Evolutionary conservation across 37 sponge, comb jelly and placozoan species (phyloP).

Genomic region (Halichondria panicea): DNA sequence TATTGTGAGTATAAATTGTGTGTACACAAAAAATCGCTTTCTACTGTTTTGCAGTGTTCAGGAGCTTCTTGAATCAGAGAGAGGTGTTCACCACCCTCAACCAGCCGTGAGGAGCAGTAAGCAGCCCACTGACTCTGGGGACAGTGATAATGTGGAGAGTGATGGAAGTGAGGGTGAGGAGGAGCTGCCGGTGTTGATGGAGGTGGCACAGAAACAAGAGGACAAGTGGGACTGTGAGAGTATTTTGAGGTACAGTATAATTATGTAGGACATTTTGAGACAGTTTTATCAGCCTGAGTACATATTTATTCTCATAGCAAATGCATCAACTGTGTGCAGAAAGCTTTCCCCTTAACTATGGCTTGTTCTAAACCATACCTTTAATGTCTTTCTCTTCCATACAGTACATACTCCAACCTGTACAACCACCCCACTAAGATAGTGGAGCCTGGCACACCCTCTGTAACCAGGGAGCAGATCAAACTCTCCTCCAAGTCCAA

Average conservation of each 20-base stretch:
- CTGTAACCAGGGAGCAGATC: slow-evolving; percentile 18
- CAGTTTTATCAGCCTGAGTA: background rate
- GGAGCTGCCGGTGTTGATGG: background rate
- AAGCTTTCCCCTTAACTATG: background rate
- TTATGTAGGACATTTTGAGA: background rate
- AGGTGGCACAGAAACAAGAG: slow-evolving; percentile 13
- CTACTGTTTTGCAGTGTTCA: too few species aligned
- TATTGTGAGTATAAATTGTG: too few species aligned
- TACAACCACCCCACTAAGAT: slow-evolving; percentile 94
- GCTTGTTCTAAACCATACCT: too few species aligned
- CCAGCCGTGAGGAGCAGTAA: too few species aligned
- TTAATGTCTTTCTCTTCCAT: background rate
- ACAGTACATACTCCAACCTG: slow-evolving; percentile 83
- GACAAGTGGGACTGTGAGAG: slow-evolving; percentile 92
- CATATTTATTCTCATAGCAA: background rate
- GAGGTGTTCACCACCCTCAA: too few species aligned
- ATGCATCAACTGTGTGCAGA: background rate
- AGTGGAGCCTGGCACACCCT: slow-evolving; percentile 15
- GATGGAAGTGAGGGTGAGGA: background rate
- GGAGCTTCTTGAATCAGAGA: too few species aligned
- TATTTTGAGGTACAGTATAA: slow-evolving; percentile 57
- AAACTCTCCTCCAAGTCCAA: slow-evolving; percentile 48
- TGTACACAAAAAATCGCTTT: too few species aligned
- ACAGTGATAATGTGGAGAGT: background rate
- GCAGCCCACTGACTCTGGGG: too few species aligned